Conservation (phyloP, 2,797 vertebrate genomes). For the Falco berigora region DNA sequence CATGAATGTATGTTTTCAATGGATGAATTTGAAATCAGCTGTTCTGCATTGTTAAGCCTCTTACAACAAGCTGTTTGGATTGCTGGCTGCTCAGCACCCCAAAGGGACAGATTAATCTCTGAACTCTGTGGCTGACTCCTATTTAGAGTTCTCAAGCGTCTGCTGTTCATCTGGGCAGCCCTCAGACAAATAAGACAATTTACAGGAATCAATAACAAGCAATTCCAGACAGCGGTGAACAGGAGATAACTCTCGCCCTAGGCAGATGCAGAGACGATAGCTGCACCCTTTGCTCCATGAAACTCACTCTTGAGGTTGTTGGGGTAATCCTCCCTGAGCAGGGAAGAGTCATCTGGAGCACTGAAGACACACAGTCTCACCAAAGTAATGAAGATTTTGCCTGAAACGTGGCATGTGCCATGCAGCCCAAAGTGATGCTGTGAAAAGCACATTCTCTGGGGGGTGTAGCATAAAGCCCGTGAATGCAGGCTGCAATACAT, state of each 20-base stretch:
- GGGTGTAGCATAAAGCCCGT: neutral
- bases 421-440: neutral
- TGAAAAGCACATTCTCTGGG: neutral
- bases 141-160: slow-evolving; percentile 12
- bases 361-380: neutral
- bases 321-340: neutral
- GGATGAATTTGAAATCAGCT: slow-evolving; percentile 62
- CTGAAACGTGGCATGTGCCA: neutral
- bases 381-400: neutral
- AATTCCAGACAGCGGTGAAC: neutral
- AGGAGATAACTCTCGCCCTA: neutral
- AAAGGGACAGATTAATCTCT: slow-evolving; percentile 64
- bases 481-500: neutral
- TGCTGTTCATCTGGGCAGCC: slow-evolving; percentile 37
- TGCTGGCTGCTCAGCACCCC: slow-evolving; percentile 53
- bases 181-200: slow-evolving; percentile 24
- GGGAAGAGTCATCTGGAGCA: neutral
- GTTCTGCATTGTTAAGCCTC: slow-evolving; percentile 53
- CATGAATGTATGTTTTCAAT: slow-evolving; percentile 58
- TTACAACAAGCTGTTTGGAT: slow-evolving; percentile 54
- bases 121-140: slow-evolving; percentile 42
- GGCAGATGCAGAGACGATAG: neutral
- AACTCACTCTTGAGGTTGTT: neutral
- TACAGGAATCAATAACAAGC: slow-evolving; percentile 16
- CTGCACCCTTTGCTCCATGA: neutral